Base-by-base conservation (phyloP, 2,113 vertebrate genomes). In the Bubo scandiacus region DNA sequence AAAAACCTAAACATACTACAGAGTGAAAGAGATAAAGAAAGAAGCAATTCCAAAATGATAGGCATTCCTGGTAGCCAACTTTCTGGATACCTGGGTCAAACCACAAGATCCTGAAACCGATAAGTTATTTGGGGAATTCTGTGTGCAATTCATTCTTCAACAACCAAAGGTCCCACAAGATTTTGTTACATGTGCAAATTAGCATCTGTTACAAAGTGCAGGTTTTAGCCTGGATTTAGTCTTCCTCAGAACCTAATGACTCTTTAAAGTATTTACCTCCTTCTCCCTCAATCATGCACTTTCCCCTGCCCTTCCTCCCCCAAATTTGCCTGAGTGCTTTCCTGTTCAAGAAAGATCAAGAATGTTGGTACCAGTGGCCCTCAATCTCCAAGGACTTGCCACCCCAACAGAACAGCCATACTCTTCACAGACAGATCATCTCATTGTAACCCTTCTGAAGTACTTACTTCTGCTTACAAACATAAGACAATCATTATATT, bases 281-380 rank as follows among this genome's bases (percentile, higher is more conserved):
- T 62, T 36, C 40, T 36, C 26, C 20, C 12, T 61, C 63, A 74
- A 12, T 15, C 62, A 68, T 13, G 4, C 23, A 45, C 25, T 22
- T 18, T 6, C 20, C 10, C 9, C 34, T 12, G 20, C 18, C 38
- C 7, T 11, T 3, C 6, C 6, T 3, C 12, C 11, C 6, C 11
- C 7, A 19, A 63, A 66, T 51, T 38, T 55, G n/a, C 30, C 47
- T 0, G 10, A 59, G 54, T 26, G 25, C 52, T 55, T 77, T 81
- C 11, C 12, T 47, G 9, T 54, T 75, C 34, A 70, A 47, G 22
- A 25, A 55, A 73, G 32, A 43, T 54, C 57, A 65, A 47, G 92
- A 85, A 43, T 27, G 7, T 55, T 65, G 15, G 11, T 47, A 71
- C 34, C 30, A 81, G n/a, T 36, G 30, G n/a, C 40, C 68, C 34